Percentiles rank a stretch among this genome's conserved stretches.
These are phyloP conservation scores for Apostichopus californicus DNA, from an alignment of 35 echinoderm and acorn worm genomes.

Conservation along the genomic window DNA sequence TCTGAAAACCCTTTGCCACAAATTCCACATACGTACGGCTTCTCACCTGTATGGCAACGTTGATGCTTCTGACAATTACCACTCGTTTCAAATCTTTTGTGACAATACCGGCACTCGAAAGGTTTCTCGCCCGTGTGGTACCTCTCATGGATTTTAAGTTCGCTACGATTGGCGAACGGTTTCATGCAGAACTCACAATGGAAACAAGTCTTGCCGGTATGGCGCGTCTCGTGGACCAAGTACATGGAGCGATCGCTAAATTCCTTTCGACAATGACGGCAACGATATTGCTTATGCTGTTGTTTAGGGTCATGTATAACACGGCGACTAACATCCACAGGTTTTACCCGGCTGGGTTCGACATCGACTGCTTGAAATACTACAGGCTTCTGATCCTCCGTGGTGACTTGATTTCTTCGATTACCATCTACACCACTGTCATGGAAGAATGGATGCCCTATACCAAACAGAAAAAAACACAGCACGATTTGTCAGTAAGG, in stretches of 20 bases:
- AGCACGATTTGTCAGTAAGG: no score
- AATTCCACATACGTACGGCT: background rate
- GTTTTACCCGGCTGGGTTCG: background rate
- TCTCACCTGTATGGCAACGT: constrained; percentile 25
- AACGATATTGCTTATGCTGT: constrained; percentile 2
- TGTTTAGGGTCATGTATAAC: background rate
- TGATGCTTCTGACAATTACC: constrained; percentile 18
- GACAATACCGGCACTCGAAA: constrained; percentile 34
- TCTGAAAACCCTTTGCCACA: constrained; percentile 32
- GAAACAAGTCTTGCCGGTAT: constrained; percentile 14
- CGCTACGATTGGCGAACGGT: background rate
- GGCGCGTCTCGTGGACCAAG: background rate
- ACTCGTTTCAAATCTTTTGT: background rate
- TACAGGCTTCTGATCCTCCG: background rate
- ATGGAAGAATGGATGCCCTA: background rate
- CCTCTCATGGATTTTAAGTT: constrained; percentile 37
- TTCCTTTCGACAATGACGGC: constrained; percentile 26
- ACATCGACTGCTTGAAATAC: background rate
- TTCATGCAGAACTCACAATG: constrained; percentile 42
- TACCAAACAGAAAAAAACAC: no score
- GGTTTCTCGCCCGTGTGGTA: constrained; percentile 43
- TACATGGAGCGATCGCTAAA: constrained; percentile 11
- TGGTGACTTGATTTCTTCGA: background rate
- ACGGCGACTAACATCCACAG: background rate
- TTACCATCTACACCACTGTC: background rate